Evolutionary conservation across 2,113 vertebrate genomes (phyloP).

Genomic region (rat (Rattus norvegicus)): DNA sequence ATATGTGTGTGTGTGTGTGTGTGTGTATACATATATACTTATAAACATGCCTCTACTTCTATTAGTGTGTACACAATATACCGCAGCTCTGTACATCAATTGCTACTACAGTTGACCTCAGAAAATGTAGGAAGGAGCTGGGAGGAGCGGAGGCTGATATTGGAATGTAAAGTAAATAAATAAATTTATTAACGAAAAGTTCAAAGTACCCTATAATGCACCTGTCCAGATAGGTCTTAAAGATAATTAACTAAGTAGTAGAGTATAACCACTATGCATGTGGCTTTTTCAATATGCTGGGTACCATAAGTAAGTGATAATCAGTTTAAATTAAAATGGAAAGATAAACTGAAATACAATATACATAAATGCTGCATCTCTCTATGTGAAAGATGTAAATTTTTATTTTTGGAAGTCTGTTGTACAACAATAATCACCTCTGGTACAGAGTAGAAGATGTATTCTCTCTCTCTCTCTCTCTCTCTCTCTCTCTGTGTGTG

Average conservation of each 20-base stretch:
- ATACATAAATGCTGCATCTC: background rate
- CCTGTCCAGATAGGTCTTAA: background rate
- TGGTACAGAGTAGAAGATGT: background rate
- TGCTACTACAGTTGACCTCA: background rate
- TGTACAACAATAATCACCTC: background rate
- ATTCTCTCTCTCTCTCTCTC: too few relatives aligned
- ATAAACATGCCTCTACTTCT: background rate
- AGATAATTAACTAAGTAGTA: background rate
- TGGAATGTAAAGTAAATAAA: too few relatives aligned
- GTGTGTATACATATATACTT: too few relatives aligned
- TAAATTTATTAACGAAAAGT: too few relatives aligned
- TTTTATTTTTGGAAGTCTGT: background rate
- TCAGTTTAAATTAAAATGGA: background rate
- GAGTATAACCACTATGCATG: background rate
- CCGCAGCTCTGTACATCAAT: background rate
- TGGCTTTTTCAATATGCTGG: background rate
- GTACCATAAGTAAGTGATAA: background rate
- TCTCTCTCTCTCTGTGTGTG: background rate
- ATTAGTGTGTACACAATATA: background rate
- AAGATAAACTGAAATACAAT: background rate
- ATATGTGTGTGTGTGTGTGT: too few relatives aligned
- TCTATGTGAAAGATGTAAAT: background rate
- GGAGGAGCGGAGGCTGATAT: too few relatives aligned
- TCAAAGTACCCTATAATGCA: background rate
- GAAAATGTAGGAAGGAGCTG: too few relatives aligned